These are phyloP conservation scores for Pachyrhynchus sulphureomaculatus DNA, from an alignment of 1,140 invertebrate genomes.

Conservation along the genomic window DNA sequence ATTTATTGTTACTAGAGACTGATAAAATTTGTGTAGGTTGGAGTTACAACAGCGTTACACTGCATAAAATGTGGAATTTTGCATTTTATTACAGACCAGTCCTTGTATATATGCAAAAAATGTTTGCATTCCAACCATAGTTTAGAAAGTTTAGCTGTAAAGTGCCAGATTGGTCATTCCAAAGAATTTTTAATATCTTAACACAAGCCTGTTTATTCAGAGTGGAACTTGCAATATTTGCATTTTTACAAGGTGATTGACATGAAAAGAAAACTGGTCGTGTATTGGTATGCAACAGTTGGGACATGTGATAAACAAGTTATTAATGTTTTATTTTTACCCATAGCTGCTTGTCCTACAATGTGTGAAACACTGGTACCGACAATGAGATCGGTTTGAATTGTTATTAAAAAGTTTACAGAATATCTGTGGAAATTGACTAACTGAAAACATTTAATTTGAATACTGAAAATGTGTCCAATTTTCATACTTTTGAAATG, in stretches of 20 bases:
- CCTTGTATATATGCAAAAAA: neutral
- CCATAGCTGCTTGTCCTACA: too few relatives aligned
- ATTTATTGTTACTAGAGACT: too few relatives aligned
- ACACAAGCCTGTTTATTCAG: neutral
- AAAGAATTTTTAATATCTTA: neutral
- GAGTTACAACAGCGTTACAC: slow-evolving; percentile 4
- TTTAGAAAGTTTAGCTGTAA: neutral
- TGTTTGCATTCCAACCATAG: neutral
- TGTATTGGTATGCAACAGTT: too few relatives aligned
- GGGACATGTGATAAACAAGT: too few relatives aligned
- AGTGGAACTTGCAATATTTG: slow-evolving; percentile 7
- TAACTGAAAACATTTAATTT: too few relatives aligned
- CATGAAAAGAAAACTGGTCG: neutral
- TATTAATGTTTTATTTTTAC: too few relatives aligned
- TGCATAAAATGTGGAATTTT: slow-evolving; percentile 3
- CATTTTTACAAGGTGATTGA: slow-evolving; percentile 5
- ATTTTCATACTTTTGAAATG: too few relatives aligned
- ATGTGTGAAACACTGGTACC: too few relatives aligned
- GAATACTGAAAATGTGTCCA: too few relatives aligned
- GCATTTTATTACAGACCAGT: neutral
- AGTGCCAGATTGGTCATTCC: neutral
- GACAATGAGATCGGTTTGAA: too few relatives aligned
- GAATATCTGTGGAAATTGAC: too few relatives aligned
- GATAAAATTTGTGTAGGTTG: slow-evolving; percentile 8
- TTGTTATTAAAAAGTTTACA: too few relatives aligned